Evolutionary conservation across 2,888 invertebrate genomes (phyloP), one percentile per base, ranked within the genome.

Genomic region (Drosophila basisetae): DNA sequence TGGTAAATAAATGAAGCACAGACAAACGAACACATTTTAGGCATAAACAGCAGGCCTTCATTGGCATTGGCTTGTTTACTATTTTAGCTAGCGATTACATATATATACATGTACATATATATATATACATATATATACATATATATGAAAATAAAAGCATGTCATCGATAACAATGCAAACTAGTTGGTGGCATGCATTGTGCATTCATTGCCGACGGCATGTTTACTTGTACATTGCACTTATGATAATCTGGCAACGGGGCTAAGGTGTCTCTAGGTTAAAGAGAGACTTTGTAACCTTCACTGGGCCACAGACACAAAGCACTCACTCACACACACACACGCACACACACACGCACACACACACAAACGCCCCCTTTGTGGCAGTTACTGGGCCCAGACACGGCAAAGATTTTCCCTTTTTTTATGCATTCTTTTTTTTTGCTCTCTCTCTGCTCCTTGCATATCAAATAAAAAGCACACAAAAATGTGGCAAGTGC

Each of bases 401-500:
- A 76, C 73, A 65, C 59, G 68, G 65, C 59, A 73, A 69, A 67
- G 68, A 63, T 73, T 78, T 79, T 63, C 64, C 65, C 65, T 76
- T 78, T 63, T 71, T 53, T 67, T 54, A 55, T 59, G 54, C 58
- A 33, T 60, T 31, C 59, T 25, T 56, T 60, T 56, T 54, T 58
- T 35, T 31, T 31, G 31, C 31, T 59, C 53, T 41, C 55, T n/a
- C 41, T 28, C n/a, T 25, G 31, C 18, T 58, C 50, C 65, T 59
- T 73, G 66, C 77, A 80, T 77, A 68, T 55, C 56, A 75, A 82
- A 82, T 71, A 67, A 80, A 70, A 68, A 52, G 55, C 60, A 50
- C 66, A 72, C 66, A 73, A 78, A 83, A 73, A 73, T 76, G 87
- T 74, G 81, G 79, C 79, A 89, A 86, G 84, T 83, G 87, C 69